These are phyloP conservation scores for Thera obeliscata DNA, from an alignment of 2,888 invertebrate species.

Conservation along the genomic window DNA sequence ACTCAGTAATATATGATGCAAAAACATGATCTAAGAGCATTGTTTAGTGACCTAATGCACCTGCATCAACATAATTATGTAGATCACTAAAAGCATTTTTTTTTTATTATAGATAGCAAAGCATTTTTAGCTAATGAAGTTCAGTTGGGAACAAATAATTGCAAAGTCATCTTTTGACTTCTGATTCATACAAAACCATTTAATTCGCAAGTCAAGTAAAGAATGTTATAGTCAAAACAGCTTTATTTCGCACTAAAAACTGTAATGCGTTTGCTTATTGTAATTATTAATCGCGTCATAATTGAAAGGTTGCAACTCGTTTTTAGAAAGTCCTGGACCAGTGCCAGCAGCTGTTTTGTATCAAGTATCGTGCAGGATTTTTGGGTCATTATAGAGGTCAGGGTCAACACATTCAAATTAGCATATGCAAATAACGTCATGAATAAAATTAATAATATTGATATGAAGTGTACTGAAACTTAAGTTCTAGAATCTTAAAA, in stretches of 20 bases:
- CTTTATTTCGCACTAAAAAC: constrained; percentile 23
- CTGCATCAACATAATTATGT: not conserved
- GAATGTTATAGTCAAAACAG: constrained; percentile 19
- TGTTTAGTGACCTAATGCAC: not conserved
- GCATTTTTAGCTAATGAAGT: not conserved
- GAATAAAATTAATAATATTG: too few relatives aligned
- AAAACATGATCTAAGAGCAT: not conserved
- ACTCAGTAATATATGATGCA: not conserved
- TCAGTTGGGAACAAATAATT: not conserved
- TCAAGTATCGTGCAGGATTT: constrained; percentile 60
- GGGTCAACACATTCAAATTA: constrained; percentile 52
- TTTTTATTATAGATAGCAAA: too few relatives aligned
- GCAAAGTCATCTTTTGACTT: not conserved
- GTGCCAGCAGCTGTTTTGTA: constrained; percentile 69
- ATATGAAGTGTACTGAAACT: too few relatives aligned
- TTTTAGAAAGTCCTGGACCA: constrained; percentile 75
- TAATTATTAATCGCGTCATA: constrained; percentile 46
- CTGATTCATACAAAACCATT: not conserved
- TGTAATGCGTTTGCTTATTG: constrained; percentile 35
- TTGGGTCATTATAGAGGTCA: constrained; percentile 66
- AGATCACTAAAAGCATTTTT: too few relatives aligned
- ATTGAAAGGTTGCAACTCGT: constrained; percentile 72
- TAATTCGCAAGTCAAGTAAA: not conserved
- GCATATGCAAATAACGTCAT: constrained; percentile 15
- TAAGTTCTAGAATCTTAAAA: too few relatives aligned